Evolutionary conservation across 2,888 invertebrate species (phyloP).

Genomic region (Myathropa florea): DNA sequence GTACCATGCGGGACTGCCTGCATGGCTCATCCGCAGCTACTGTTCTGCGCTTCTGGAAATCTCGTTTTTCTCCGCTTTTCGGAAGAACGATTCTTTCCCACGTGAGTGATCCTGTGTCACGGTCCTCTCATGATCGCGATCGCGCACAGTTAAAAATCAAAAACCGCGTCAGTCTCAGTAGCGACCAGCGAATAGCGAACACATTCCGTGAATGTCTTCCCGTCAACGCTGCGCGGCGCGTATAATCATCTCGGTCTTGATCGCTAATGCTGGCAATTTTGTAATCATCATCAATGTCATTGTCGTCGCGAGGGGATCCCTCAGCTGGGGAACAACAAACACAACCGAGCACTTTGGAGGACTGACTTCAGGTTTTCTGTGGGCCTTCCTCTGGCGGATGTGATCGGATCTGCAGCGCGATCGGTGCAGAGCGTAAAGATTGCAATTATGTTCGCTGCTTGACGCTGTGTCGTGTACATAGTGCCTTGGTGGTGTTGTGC

Average conservation of each 20-base stretch:
- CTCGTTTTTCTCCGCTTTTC: background rate
- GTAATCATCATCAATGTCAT: conserved; percentile 62
- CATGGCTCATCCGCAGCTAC: conserved; percentile 17
- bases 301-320: conserved; percentile 45
- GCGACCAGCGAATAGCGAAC: conserved; percentile 45
- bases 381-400: conserved; percentile 40
- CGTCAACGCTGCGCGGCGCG: conserved; percentile 52
- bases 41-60: conserved; percentile 15
- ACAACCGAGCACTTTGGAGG: background rate
- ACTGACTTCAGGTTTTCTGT: conserved; percentile 8
- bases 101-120: conserved; percentile 65
- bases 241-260: conserved; percentile 57
- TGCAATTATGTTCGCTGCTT: conserved; percentile 56
- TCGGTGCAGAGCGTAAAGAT: conserved; percentile 56
- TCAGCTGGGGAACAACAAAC: conserved; percentile 20
- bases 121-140: conserved; percentile 47
- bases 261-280: conserved; percentile 65
- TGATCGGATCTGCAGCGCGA: conserved; percentile 46
- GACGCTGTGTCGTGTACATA: background rate
- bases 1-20: background rate
- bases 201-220: conserved; percentile 63
- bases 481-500: background rate
- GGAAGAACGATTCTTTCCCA: conserved; percentile 47
- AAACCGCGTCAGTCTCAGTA: conserved; percentile 5
- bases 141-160: conserved; percentile 23